Evolutionary conservation across 2,797 vertebrate genomes (phyloP).

Genomic region (Chrosomus eos): DNA sequence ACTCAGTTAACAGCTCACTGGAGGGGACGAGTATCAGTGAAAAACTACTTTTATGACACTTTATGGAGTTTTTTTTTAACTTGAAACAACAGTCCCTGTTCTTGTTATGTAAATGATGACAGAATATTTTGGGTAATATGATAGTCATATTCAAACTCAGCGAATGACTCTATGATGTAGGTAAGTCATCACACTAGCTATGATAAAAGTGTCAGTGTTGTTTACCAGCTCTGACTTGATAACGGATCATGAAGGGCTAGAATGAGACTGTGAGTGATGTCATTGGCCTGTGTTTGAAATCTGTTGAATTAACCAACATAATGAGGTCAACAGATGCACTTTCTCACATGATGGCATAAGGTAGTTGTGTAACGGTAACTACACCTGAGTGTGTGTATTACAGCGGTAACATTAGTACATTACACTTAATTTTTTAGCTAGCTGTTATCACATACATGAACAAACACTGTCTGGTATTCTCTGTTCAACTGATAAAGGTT

Average conservation of each 20-base stretch:
- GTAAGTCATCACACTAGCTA: neutral
- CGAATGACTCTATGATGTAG: neutral
- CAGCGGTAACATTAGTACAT: neutral
- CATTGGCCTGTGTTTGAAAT: slow-evolving; percentile 14
- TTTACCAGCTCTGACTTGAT: neutral
- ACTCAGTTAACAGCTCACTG: neutral
- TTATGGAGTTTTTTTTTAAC: neutral
- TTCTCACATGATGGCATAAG: slow-evolving; percentile 13
- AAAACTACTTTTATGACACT: too few species aligned
- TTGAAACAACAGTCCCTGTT: neutral
- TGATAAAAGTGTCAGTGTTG: neutral
- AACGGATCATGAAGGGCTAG: neutral
- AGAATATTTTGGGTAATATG: neutral
- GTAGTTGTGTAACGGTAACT: neutral
- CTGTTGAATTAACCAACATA: neutral
- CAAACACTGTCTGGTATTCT: neutral
- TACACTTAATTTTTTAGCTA: neutral
- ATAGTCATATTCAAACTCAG: neutral
- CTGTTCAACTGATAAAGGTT: neutral
- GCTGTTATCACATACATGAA: neutral
- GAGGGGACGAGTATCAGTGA: too few species aligned
- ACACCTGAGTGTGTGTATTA: neutral
- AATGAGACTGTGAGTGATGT: neutral
- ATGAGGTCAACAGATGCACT: slow-evolving; percentile 13
- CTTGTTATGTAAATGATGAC: neutral